Conservation (phyloP, 92 coral and sea anemone genomes). For the Scolanthus callimorphus region DNA sequence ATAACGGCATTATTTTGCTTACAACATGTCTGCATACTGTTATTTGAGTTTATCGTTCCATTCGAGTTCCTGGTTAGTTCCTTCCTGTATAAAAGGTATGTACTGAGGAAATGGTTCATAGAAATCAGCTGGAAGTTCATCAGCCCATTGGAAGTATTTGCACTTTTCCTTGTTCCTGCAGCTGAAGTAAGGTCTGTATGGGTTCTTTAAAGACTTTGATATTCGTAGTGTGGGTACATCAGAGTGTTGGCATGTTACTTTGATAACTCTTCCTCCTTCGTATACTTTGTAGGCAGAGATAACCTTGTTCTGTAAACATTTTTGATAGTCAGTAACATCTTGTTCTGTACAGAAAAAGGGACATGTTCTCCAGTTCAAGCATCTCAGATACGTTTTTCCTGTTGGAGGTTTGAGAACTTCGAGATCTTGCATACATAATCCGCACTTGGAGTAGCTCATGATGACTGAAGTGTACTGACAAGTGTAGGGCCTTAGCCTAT, state of each 20-base stretch:
- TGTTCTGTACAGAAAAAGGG: constrained; percentile 15
- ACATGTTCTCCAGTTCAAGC: constrained; percentile 10
- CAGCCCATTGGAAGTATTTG: constrained; percentile 23
- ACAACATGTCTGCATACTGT: too few species aligned
- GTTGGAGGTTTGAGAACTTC: constrained; percentile 22
- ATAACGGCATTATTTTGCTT: too few species aligned
- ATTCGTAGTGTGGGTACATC: constrained; percentile 6
- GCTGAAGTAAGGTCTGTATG: constrained; percentile 18
- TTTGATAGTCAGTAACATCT: not conserved
- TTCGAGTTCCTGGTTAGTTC: too few species aligned
- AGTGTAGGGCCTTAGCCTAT: too few species aligned
- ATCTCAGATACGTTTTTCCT: constrained; percentile 5
- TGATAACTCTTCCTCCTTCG: constrained; percentile 6
- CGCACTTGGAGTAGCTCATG: constrained; percentile 30
- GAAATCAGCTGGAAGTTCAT: too few species aligned
- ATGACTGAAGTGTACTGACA: too few species aligned
- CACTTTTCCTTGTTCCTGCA: constrained; percentile 18
- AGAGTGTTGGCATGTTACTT: constrained; percentile 4
- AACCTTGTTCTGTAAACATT: not conserved
- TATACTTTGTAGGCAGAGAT: constrained; percentile 8
- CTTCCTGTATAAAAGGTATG: too few species aligned
- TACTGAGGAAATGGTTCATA: too few species aligned
- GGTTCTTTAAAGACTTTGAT: constrained; percentile 16
- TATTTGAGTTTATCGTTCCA: too few species aligned
- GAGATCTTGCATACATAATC: constrained; percentile 17